A percentile compares a stretch with the other conserved stretches of the same genome.
These are phyloP conservation scores for Cyanistes caeruleus DNA, from an alignment of 2,113 vertebrate genomes.

Conservation along the genomic window DNA sequence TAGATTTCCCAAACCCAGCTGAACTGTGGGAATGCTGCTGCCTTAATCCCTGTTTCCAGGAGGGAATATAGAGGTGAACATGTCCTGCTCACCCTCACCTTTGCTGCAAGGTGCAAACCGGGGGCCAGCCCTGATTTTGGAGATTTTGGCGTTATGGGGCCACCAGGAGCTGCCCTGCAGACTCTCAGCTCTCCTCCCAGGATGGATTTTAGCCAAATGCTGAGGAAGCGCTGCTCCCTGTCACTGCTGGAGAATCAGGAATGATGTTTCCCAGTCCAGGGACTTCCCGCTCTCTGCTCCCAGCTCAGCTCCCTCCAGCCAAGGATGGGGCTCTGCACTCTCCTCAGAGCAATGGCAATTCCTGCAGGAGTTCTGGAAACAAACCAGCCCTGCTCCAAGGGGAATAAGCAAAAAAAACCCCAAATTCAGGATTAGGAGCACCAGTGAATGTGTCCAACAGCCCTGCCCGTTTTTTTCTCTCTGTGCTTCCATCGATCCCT, in stretches of 20 bases:
- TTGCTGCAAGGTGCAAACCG: neutral
- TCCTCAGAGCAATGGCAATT: neutral
- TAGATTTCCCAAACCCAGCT: neutral
- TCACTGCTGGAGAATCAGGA: neutral
- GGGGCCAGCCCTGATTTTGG: rapidly evolving
- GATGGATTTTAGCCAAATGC: neutral
- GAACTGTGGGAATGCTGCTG: neutral
- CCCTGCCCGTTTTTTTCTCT: neutral
- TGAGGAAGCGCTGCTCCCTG: slow-evolving; percentile 1
- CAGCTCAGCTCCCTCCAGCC: neutral
- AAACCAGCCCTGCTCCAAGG: neutral
- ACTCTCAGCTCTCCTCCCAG: neutral
- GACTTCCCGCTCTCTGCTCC: neutral
- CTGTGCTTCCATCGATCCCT: neutral
- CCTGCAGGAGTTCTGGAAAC: neutral
- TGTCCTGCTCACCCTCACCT: rapidly evolving
- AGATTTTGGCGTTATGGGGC: neutral
- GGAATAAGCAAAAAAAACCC: neutral
- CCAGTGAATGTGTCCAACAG: neutral
- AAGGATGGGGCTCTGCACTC: neutral
- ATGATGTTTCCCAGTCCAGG: neutral
- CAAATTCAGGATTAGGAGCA: neutral
- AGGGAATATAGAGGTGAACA: rapidly evolving
- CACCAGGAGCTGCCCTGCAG: neutral
- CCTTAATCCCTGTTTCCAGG: neutral